These are phyloP conservation scores for Drosophila santomea DNA, from an alignment of 1,140 invertebrate genomes.

Conservation along the genomic window DNA sequence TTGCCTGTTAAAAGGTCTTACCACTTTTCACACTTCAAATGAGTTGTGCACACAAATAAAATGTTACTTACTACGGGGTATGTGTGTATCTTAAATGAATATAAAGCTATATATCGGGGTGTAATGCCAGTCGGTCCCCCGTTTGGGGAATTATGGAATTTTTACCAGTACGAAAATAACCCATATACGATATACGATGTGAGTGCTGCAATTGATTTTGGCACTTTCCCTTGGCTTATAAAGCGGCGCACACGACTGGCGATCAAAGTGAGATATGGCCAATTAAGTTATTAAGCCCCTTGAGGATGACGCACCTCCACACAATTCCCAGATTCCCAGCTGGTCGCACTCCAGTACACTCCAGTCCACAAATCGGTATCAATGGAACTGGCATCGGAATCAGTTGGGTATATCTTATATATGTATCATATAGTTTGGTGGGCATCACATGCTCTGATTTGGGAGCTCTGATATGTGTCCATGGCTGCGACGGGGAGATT, in stretches of 20 bases:
- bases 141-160: constrained; percentile 25
- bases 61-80: constrained; percentile 20
- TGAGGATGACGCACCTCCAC: constrained; percentile 31
- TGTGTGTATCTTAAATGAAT: background rate
- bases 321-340: background rate
- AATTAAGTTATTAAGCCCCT: constrained; percentile 58
- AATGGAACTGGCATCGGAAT: constrained; percentile 22
- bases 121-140: constrained; percentile 13
- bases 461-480: background rate
- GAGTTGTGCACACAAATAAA: constrained; percentile 42
- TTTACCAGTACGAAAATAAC: constrained; percentile 38
- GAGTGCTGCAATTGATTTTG: constrained; percentile 5
- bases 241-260: constrained; percentile 51
- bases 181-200: background rate
- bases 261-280: constrained; percentile 24
- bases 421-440: background rate
- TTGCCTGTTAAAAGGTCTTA: constrained; percentile 57
- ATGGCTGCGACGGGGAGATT: constrained; percentile 24
- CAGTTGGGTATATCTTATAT: background rate
- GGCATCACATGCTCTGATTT: constrained; percentile 38
- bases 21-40: constrained; percentile 69
- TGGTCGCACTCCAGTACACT: constrained; percentile 24
- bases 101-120: constrained; percentile 10
- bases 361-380: constrained; percentile 25
- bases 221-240: constrained; percentile 47